phyloP scores from a whole-genome alignment of 2,888 invertebrate genomes.

The Netelia virgata region DNA sequence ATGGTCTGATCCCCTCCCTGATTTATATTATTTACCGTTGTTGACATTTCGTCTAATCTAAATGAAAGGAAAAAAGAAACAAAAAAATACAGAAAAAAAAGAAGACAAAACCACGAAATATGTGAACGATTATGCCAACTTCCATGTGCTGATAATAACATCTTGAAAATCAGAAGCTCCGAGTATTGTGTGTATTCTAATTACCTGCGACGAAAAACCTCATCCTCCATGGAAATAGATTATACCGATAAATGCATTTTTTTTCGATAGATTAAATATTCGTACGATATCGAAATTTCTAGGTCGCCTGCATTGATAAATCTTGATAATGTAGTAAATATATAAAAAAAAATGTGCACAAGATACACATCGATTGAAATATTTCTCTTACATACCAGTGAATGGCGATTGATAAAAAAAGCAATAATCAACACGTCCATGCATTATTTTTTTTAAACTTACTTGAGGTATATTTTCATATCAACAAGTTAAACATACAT shows the following conservation, averaged over 20 bases:
- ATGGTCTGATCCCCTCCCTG: constrained; percentile 42
- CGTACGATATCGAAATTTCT: no score
- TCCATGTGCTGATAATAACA: constrained; percentile 84
- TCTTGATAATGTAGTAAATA: no score
- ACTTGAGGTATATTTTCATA: no score
- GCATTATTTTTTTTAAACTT: no score
- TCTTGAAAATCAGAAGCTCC: constrained; percentile 76
- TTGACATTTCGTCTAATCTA: constrained; percentile 78
- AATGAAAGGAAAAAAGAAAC: constrained; percentile 21
- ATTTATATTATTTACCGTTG: constrained; percentile 77
- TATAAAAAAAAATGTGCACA: no score
- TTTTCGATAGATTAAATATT: background rate
- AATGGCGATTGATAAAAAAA: no score
- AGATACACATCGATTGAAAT: no score
- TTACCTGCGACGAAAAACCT: background rate
- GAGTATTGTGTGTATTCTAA: constrained; percentile 45
- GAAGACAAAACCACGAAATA: constrained; percentile 64
- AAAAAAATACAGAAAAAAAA: constrained; percentile 5
- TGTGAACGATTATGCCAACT: constrained; percentile 72
- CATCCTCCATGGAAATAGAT: background rate
- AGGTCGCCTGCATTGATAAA: no score
- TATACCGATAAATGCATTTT: background rate
- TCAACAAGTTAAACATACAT: no score
- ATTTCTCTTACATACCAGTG: no score
- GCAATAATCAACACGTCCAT: no score